Conservation (phyloP, 2,888 invertebrate genomes). For the Agriopis aurantiaria region DNA sequence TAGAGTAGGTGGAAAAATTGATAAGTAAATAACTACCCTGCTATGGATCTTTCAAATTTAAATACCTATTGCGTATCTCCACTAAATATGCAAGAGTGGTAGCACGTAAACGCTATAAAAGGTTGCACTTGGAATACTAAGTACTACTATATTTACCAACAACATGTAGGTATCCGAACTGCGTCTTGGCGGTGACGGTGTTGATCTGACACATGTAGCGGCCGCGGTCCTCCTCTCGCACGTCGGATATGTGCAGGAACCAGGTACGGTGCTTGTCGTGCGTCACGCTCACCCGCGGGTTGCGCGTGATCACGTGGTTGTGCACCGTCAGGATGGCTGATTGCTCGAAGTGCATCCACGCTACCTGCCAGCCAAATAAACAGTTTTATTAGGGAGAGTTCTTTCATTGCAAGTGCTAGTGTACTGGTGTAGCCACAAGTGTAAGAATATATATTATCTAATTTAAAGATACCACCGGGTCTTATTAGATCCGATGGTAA, state of each 20-base stretch:
- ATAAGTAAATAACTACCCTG: too few species aligned
- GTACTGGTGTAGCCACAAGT: too few species aligned
- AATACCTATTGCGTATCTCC: too few species aligned
- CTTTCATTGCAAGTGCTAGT: too few species aligned
- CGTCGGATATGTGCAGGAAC: constrained; percentile 96
- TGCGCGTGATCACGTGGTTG: constrained; percentile 97
- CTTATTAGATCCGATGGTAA: too few species aligned
- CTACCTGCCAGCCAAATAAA: constrained; percentile 88
- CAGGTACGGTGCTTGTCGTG: constrained; percentile 97
- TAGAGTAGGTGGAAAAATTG: too few species aligned
- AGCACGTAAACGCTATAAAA: too few species aligned
- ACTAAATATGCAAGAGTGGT: too few species aligned
- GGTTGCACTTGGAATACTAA: too few species aligned
- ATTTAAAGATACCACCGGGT: too few species aligned
- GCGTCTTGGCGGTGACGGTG: constrained; percentile 96
- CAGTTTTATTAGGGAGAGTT: not conserved
- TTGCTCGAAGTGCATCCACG: constrained; percentile 98
- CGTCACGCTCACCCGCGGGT: constrained; percentile 96
- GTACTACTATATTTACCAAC: constrained; percentile 87
- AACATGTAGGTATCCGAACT: constrained; percentile 96
- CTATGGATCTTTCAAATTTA: too few species aligned
- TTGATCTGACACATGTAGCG: constrained; percentile 98
- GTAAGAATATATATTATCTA: too few species aligned
- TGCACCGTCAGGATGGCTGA: constrained; percentile 97
- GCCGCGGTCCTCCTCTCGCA: constrained; percentile 96